Conservation (phyloP, 1,140 invertebrate species). For the Zeugodacus cucurbitae region DNA sequence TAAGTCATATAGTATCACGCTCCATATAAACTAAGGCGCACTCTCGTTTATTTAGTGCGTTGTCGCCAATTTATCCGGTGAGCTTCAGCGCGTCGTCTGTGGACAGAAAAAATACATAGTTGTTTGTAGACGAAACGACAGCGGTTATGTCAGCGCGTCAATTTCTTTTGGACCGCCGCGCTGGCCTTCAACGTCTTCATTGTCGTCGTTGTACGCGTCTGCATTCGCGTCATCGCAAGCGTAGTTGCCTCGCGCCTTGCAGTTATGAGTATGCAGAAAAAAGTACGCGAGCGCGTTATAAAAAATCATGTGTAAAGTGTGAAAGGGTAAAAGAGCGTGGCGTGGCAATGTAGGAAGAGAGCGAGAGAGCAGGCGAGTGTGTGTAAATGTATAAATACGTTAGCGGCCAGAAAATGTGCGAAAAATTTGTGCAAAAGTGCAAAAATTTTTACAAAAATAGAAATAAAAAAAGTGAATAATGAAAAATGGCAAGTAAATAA, state of each 20-base stretch:
- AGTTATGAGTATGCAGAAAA: neutral
- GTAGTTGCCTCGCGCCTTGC: neutral
- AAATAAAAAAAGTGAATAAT: neutral
- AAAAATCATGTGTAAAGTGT: neutral
- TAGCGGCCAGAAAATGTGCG: neutral
- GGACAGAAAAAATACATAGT: neutral
- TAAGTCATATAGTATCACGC: too few relatives aligned
- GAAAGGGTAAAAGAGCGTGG: neutral
- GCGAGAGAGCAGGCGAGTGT: neutral
- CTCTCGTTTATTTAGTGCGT: too few relatives aligned
- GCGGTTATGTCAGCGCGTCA: slow-evolving; percentile 22
- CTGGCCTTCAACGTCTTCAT: neutral
- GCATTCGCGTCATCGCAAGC: neutral
- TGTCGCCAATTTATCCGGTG: neutral
- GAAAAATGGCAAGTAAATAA: neutral
- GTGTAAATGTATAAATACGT: neutral
- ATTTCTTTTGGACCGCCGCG: neutral
- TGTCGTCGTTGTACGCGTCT: neutral
- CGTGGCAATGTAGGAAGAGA: neutral
- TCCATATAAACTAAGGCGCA: too few relatives aligned
- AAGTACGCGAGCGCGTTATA: neutral
- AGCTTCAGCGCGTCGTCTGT: neutral
- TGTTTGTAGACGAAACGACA: neutral
- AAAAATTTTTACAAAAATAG: neutral
- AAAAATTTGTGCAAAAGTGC: neutral